Conservation (phyloP, 2,888 invertebrate genomes). For the Tolmerus cingulatus region DNA sequence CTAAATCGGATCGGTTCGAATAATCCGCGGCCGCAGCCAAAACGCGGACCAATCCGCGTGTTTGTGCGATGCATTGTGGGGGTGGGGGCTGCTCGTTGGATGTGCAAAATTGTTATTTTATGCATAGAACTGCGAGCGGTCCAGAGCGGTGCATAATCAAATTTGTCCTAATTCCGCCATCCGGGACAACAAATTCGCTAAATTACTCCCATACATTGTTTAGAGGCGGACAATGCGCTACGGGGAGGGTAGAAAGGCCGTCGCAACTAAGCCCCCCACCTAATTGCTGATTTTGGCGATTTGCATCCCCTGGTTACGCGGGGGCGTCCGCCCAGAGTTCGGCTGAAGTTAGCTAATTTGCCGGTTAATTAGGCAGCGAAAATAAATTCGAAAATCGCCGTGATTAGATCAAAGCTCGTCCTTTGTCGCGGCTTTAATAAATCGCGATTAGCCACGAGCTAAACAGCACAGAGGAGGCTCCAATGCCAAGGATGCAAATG, state of each 20-base stretch:
- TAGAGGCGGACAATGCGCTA: background rate
- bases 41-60: background rate
- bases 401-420: background rate
- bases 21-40: slow-evolving; percentile 19
- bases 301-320: background rate
- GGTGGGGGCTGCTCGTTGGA: background rate
- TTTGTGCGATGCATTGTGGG: background rate
- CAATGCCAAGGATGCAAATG: background rate
- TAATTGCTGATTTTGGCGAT: background rate
- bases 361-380: background rate
- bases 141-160: slow-evolving; percentile 21
- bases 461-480: background rate
- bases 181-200: slow-evolving; percentile 11
- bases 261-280: background rate
- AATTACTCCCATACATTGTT: slow-evolving; percentile 30
- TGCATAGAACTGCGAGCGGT: background rate
- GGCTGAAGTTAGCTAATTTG: background rate
- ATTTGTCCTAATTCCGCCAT: slow-evolving; percentile 34
- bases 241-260: background rate
- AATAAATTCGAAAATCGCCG: background rate
- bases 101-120: slow-evolving; percentile 34
- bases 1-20: slow-evolving; percentile 23
- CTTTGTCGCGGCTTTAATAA: background rate
- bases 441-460: background rate
- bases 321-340: background rate